Conservation (phyloP, 2,888 invertebrate genomes). For the Epicampocera succincta region DNA sequence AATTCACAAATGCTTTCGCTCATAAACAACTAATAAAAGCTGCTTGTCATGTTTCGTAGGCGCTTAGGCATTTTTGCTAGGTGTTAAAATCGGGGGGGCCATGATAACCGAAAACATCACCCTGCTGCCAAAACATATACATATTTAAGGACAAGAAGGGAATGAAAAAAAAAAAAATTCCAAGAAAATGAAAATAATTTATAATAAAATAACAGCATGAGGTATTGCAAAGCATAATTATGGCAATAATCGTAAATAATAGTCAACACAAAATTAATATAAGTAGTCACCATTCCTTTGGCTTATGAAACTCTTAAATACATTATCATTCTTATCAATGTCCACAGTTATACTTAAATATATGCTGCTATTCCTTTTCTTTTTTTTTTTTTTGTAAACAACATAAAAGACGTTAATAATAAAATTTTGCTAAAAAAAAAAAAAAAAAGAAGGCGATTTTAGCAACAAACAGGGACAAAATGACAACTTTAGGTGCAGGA, state of each 20-base stretch:
- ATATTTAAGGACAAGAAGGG: neutral
- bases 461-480: no score
- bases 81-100: constrained; percentile 62
- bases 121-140: neutral
- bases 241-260: constrained; percentile 69
- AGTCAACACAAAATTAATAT: constrained; percentile 67
- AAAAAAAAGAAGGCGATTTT: no score
- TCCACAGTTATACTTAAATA: no score
- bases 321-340: neutral
- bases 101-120: constrained; percentile 22
- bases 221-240: constrained; percentile 65
- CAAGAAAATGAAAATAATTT: constrained; percentile 41
- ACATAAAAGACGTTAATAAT: neutral
- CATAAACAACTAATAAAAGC: constrained; percentile 47
- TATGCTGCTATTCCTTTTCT: no score
- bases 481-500: no score
- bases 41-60: constrained; percentile 53
- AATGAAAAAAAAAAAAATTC: constrained; percentile 1
- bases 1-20: constrained; percentile 16
- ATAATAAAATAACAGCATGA: constrained; percentile 55
- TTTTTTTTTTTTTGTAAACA: neutral
- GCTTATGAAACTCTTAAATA: neutral
- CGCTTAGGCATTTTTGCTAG: constrained; percentile 62
- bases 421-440: neutral
- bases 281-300: constrained; percentile 40